Evolutionary conservation across 2,888 invertebrate species (phyloP), one percentile per base, ranked within the genome.

Genomic region (Melikaiella ostensackeni): DNA sequence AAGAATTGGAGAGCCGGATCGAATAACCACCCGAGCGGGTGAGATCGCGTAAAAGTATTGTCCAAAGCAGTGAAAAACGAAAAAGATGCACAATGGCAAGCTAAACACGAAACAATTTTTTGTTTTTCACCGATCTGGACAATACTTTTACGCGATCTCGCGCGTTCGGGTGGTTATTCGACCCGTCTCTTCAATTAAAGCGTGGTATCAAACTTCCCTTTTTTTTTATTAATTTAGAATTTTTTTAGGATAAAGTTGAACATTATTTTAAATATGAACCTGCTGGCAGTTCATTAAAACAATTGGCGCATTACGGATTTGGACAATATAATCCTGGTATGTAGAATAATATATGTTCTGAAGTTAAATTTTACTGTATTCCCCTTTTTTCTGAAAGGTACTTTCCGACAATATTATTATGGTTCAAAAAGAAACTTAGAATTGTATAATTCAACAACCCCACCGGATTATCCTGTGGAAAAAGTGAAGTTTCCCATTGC

Each of bases 391-490:
- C n/a, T 76, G 55, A 61, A 16, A 27, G 76, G 76, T 9, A 42
- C 46, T 16, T 78, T 78, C 46, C 55, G 76, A 21, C 35, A 50
- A 33, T 78, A 74, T 79, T 92, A 93, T 82, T 92, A 88, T 82
- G 92, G 92, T 8, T 81, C 84, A 1, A 38, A 80, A 19, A 83
- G 80, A 64, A 92, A 91, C 75, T 57, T 84, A 24, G 61, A 74
- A 76, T 79, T 78, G 24, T 93, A 92, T 82, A 89, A 89, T 33
- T 80, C 85, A 19, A 75, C 84, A 0, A 78, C 77, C 0, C 92
- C 93, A 11, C 92, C 92, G n/a, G 82, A 86, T 33, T 93, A 93
- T 79, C 90, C 92, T 82, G 79, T 93, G 62, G 87, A 89, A 5
- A 89, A 89, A 79, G 89, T 93, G 16, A 16, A 42, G 4, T 42